Evolutionary conservation across 2,888 invertebrate genomes (phyloP).

Genomic region (Pinctada fucata): DNA sequence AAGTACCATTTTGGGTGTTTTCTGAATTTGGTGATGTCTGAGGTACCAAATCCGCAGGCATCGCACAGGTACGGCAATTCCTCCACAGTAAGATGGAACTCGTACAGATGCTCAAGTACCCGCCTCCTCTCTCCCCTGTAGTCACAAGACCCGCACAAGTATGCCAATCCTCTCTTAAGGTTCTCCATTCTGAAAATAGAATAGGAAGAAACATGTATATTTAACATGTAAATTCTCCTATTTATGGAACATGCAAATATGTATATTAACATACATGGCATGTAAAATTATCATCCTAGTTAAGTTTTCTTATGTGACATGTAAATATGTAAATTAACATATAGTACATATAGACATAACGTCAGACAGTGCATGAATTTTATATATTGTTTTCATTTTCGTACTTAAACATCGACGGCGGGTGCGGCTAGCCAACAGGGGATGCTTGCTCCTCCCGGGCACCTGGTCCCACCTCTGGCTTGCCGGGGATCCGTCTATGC

Average conservation of each 20-base stretch:
- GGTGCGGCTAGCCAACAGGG: slow-evolving; percentile 13
- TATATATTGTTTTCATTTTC: slow-evolving; percentile 11
- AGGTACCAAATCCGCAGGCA: neutral
- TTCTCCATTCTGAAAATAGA: neutral
- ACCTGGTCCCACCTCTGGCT: no score
- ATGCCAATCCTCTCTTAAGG: neutral
- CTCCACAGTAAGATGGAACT: neutral
- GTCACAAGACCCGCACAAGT: neutral
- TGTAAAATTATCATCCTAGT: no score
- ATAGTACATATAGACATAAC: neutral
- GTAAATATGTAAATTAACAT: slow-evolving; percentile 1
- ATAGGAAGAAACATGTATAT: neutral
- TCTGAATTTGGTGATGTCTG: neutral
- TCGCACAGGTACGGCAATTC: neutral
- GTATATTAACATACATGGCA: neutral
- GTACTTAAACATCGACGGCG: slow-evolving; percentile 28
- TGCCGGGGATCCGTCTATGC: no score
- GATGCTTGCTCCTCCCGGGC: no score
- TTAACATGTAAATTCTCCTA: no score
- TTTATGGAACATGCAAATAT: no score
- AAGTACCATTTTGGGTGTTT: slow-evolving; percentile 1
- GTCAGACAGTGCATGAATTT: neutral
- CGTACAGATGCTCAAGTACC: neutral
- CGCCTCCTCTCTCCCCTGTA: neutral
- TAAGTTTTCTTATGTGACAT: no score